Base-by-base conservation (phyloP, 2,888 invertebrate species). In the Mongoloraphidia duomilia region DNA sequence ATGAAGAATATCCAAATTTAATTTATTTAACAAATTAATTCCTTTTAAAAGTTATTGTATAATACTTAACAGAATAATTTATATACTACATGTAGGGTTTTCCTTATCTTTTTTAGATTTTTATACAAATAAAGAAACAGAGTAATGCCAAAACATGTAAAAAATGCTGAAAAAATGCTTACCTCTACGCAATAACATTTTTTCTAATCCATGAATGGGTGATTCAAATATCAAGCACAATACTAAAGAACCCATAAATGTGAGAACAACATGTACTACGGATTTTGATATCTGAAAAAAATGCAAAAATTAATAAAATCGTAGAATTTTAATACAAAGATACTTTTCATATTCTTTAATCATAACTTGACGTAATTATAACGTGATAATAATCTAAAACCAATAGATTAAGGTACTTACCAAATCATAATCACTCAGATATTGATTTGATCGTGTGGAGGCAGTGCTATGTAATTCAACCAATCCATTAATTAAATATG, bases 401-500 rank as follows among this genome's bases (percentile, higher is more conserved):
- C 6, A 6, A 26, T 6, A 26, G n/a, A 17, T 36, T 13, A 45
- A 37, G 12, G 8, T 49, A 65, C 72, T 70, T 68, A 82, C 82
- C 70, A 82, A 65, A 61, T 74, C 74, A 54, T 76, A 73, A 59
- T 73, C 73, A 42, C 75, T 78, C 57, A 82, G 71, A 58, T 78
- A 75, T 41, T 73, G 63, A 1, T 80, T 77, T 61, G 75, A 71
- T 58, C 81, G 67, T 40, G 77, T 57, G 44, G 75, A 76, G 2
- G 80, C 78, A 5, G 75, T 69, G 55, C 75, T 75, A 63, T 81
- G 79, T 50, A 84, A 63, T 61, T 81, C 82, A 0, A 84, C 72
- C 17, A 83, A 67, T 3, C 84, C 84, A 60, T 84, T 84, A 34
- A 80, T 75, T 46, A 84, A 69, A 62, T 84, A 84, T 2, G 82